Evolutionary conservation across 2,113 vertebrate genomes (phyloP).

Genomic region (Lepus americanus): DNA sequence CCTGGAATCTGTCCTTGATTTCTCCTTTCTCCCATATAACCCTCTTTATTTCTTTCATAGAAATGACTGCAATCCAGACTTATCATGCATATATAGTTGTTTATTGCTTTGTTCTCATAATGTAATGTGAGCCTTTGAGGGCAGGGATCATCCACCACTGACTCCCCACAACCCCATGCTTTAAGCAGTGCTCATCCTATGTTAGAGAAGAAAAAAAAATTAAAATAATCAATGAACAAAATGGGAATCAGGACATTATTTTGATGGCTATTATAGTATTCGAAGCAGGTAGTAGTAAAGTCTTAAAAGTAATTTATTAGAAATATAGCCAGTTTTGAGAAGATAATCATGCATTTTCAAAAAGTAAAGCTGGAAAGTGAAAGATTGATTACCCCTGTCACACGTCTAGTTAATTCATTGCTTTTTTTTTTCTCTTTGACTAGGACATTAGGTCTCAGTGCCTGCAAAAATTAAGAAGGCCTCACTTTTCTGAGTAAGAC

Average conservation of each 20-base stretch:
- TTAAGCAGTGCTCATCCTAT: neutral
- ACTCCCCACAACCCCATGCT: too few species aligned
- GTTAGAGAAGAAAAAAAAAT: neutral
- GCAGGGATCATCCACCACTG: neutral
- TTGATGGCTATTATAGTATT: conserved; percentile 29
- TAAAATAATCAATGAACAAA: neutral
- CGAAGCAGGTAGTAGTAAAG: conserved; percentile 45
- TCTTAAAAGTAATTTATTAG: conserved; percentile 50
- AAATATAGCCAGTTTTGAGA: conserved; percentile 28
- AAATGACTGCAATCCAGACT: neutral
- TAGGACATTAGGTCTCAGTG: neutral
- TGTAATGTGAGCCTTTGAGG: neutral
- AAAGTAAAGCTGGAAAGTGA: conserved; percentile 5
- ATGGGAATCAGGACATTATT: conserved; percentile 8
- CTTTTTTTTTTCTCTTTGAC: neutral
- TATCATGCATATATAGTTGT: neutral
- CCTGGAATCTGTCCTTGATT: neutral
- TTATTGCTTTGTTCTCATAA: neutral
- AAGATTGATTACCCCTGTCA: conserved; percentile 8
- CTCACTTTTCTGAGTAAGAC: neutral
- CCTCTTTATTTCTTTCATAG: neutral
- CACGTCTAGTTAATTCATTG: neutral
- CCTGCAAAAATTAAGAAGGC: neutral
- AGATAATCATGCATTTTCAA: conserved; percentile 38
- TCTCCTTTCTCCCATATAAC: neutral